These are phyloP conservation scores for Enteromius radiatus DNA, from an alignment of 2,797 vertebrate genomes.

Conservation along the genomic window DNA sequence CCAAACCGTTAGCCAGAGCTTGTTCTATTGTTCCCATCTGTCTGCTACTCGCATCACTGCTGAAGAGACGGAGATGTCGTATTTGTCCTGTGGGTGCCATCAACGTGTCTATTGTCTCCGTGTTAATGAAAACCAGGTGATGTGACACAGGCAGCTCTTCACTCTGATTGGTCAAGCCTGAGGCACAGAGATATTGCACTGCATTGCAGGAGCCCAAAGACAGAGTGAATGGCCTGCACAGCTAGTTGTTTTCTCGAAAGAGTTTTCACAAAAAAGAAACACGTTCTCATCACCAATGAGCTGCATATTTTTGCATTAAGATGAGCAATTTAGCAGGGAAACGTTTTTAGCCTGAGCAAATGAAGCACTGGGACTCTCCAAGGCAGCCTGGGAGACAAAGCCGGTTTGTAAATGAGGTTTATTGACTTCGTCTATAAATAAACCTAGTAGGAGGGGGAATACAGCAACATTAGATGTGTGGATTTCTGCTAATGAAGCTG, in stretches of 20 bases:
- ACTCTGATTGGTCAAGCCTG: conserved; percentile 33
- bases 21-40: conserved; percentile 46
- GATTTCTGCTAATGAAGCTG: conserved; percentile 65
- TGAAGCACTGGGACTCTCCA: conserved; percentile 2
- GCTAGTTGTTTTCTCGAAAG: conserved; percentile 29
- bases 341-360: conserved; percentile 28
- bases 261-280: conserved; percentile 6
- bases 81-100: conserved; percentile 52
- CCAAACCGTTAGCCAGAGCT: conserved; percentile 32
- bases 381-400: conserved; percentile 41
- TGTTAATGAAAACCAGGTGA: conserved; percentile 55
- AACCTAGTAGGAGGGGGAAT: conserved; percentile 57
- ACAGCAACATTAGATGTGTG: conserved; percentile 58
- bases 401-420: conserved; percentile 47
- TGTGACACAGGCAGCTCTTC: conserved; percentile 23
- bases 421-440: conserved; percentile 58
- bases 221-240: conserved; percentile 7
- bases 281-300: conserved; percentile 23
- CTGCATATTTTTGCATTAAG: conserved; percentile 44
- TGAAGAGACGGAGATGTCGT: conserved; percentile 33
- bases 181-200: conserved; percentile 30
- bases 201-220: conserved; percentile 26
- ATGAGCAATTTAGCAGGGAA: conserved; percentile 24
- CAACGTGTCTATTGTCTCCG: conserved; percentile 44
- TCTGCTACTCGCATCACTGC: conserved; percentile 43